Evolutionary conservation across 2,888 invertebrate genomes (phyloP).

Genomic region (Pachydiplax longipennis): DNA sequence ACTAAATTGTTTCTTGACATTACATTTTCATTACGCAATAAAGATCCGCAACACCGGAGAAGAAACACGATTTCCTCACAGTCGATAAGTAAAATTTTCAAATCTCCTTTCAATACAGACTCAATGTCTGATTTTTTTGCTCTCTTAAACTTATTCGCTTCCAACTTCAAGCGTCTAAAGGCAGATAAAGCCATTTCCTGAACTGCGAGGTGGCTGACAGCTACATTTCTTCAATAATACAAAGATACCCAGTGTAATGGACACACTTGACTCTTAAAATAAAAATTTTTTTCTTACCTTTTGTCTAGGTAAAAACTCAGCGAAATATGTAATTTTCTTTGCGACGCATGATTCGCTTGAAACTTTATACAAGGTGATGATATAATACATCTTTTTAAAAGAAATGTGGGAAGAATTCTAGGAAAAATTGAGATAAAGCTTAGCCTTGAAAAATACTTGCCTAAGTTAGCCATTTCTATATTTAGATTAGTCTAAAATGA

Average conservation of each 20-base stretch:
- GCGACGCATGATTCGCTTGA: neutral
- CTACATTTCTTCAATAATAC: neutral
- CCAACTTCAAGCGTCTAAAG: neutral
- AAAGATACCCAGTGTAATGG: neutral
- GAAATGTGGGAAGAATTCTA: neutral
- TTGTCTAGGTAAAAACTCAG: neutral
- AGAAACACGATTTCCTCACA: slow-evolving; percentile 59
- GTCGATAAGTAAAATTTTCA: slow-evolving; percentile 32
- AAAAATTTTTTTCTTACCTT: neutral
- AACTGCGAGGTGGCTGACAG: neutral
- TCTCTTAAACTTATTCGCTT: neutral
- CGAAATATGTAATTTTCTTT: neutral
- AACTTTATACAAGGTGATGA: neutral
- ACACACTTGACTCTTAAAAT: neutral
- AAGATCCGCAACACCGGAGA: slow-evolving; percentile 66
- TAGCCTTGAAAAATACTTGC: neutral
- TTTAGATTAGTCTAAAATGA: no score
- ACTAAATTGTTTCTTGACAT: slow-evolving; percentile 63
- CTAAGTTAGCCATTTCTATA: neutral
- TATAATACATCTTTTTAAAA: neutral
- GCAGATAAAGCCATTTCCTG: neutral
- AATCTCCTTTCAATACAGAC: neutral
- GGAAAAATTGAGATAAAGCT: neutral
- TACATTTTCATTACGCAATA: slow-evolving; percentile 64
- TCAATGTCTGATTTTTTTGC: neutral